A percentile compares a stretch with the other conserved stretches of the same genome.
These are phyloP conservation scores for Canis aureus DNA, from an alignment of 2,113 vertebrate species.

Conservation along the genomic window DNA sequence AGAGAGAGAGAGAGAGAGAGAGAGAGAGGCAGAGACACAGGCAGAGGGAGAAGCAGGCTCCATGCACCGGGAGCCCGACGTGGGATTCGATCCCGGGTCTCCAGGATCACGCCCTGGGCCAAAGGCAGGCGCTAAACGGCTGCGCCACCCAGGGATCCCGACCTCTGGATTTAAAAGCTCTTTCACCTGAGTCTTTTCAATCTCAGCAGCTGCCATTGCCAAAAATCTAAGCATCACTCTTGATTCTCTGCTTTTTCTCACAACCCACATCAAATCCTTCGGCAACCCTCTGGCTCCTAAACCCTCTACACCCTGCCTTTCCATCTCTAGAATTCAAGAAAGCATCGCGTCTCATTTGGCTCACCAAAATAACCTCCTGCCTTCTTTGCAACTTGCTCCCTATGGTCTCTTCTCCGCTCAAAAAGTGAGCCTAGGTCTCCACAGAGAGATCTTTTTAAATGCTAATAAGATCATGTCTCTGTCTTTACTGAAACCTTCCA, in stretches of 20 bases:
- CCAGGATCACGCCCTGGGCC: too few species aligned
- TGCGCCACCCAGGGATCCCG: too few species aligned
- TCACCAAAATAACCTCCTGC: not conserved
- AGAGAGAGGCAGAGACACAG: too few species aligned
- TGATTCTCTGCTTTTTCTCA: not conserved
- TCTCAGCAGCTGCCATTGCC: not conserved
- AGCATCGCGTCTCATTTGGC: not conserved
- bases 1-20: too few species aligned
- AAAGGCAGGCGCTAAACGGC: too few species aligned
- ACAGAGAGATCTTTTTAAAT: not conserved
- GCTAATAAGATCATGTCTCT: not conserved
- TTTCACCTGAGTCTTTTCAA: conserved; percentile 2
- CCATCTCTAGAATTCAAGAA: not conserved
- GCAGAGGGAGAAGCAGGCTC: too few species aligned
- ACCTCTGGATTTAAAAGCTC: not conserved
- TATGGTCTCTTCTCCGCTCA: not conserved
- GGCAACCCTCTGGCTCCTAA: not conserved
- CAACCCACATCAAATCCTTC: not conserved
- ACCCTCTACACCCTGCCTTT: not conserved
- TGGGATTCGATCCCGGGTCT: too few species aligned
- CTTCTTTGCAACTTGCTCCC: not conserved
- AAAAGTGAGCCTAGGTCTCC: not conserved
- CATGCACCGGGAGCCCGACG: too few species aligned
- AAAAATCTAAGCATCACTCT: not conserved
- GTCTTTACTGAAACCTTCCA: not conserved